These are phyloP conservation scores for Leptoclinus maculatus DNA, from an alignment of 2,797 vertebrate genomes.

Conservation along the genomic window DNA sequence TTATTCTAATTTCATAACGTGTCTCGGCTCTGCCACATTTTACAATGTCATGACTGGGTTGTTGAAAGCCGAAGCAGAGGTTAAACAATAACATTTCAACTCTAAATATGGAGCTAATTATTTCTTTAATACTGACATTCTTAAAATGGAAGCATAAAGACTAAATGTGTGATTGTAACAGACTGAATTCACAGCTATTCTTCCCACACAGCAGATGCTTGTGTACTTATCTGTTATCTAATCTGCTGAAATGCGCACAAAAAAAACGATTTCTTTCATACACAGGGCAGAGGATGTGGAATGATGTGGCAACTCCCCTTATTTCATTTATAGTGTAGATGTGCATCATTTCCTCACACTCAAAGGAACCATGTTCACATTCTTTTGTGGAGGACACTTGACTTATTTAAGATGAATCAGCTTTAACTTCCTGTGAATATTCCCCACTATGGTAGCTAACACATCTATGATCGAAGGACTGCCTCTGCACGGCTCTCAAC, in stretches of 20 bases:
- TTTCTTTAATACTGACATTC: not conserved
- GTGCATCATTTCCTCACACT: not conserved
- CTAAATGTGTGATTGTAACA: not conserved
- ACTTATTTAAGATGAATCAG: not conserved
- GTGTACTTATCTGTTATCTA: not conserved
- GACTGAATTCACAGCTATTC: not conserved
- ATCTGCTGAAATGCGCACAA: not conserved
- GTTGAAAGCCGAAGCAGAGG: not conserved
- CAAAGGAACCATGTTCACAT: not conserved
- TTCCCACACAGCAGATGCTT: slow-evolving; percentile 26
- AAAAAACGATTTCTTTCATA: not conserved
- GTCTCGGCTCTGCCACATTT: not conserved
- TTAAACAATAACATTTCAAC: not conserved
- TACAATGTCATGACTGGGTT: not conserved
- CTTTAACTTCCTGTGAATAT: not conserved
- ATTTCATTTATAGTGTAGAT: not conserved
- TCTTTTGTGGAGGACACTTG: not conserved
- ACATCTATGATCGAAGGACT: too few relatives aligned
- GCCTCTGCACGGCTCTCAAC: too few relatives aligned
- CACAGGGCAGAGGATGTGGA: not conserved
- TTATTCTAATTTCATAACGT: not conserved
- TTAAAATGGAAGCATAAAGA: not conserved
- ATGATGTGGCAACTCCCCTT: not conserved
- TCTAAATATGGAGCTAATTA: not conserved
- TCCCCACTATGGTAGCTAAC: not conserved